Percentiles rank a stretch among this genome's conserved stretches.
Evolutionary conservation across 2,797 vertebrate species (phyloP).

Genomic region (Gadopsis bispinosus): DNA sequence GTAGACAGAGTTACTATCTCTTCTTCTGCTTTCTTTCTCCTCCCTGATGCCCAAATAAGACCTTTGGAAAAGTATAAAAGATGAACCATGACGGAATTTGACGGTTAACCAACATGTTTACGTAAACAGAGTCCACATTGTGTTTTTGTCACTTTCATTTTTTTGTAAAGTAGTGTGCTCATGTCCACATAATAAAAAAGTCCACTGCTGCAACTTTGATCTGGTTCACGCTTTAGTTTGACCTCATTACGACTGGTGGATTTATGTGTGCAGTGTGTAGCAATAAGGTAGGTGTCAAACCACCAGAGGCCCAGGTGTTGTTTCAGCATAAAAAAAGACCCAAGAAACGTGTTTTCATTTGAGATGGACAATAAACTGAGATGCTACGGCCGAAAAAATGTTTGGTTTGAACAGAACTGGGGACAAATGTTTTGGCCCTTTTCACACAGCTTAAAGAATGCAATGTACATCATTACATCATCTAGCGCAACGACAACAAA

Average conservation of each 20-base stretch:
- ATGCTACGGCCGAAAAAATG: neutral
- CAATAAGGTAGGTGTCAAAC: neutral
- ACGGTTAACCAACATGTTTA: neutral
- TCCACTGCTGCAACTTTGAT: slow-evolving; percentile 4
- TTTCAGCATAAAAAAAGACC: slow-evolving; percentile 1
- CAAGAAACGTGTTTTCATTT: neutral
- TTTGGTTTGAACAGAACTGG: neutral
- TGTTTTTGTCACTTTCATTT: neutral
- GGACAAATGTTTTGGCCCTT: neutral
- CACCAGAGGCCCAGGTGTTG: neutral
- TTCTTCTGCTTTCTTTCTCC: neutral
- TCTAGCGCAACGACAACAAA: neutral
- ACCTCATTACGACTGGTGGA: neutral
- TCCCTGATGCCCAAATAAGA: neutral
- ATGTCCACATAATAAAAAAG: neutral
- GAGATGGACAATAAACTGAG: slow-evolving; percentile 5
- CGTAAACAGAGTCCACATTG: neutral
- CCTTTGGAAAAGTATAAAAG: neutral
- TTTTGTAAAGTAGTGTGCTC: neutral
- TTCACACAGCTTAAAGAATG: neutral
- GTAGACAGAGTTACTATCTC: neutral
- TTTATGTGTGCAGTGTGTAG: neutral
- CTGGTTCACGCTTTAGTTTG: slow-evolving; percentile 1
- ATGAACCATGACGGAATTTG: neutral
- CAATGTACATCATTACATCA: neutral